Conservation (phyloP, 37 sponge, comb jelly and placozoan species). For the Halisarca cf. caerulea region DNA sequence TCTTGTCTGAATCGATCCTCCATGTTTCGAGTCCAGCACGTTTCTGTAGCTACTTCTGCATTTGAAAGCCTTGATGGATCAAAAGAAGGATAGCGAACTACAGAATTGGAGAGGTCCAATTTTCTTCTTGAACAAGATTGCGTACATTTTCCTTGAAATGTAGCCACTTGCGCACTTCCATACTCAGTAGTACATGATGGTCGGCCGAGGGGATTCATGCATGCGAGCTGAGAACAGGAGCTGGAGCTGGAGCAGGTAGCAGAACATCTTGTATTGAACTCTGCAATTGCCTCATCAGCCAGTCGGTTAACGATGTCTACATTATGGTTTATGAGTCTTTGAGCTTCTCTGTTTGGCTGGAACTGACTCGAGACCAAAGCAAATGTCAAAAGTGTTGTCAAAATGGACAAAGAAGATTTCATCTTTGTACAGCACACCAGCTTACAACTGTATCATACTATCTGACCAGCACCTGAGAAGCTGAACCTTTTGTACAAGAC, state of each 20-base stretch:
- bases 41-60: background rate
- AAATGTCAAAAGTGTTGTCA: no score
- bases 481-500: no score
- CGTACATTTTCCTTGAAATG: conserved; percentile 5
- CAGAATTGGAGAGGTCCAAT: background rate
- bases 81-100: background rate
- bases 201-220: background rate
- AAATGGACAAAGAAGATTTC: no score
- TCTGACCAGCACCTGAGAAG: no score
- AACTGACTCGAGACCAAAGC: no score
- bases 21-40: conserved; percentile 10
- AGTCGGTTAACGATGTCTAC: background rate
- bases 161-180: background rate
- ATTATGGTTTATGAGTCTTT: background rate
- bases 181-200: background rate
- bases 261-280: background rate
- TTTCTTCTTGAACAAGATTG: background rate
- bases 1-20: background rate
- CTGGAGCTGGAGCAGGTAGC: background rate
- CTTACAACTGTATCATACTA: no score
- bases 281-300: background rate
- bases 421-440: no score
- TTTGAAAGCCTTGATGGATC: background rate
- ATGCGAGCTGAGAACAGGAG: background rate
- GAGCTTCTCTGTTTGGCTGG: background rate